These are phyloP conservation scores for Chitala chitala DNA, from an alignment of 2,113 vertebrate genomes.

Conservation along the genomic window DNA sequence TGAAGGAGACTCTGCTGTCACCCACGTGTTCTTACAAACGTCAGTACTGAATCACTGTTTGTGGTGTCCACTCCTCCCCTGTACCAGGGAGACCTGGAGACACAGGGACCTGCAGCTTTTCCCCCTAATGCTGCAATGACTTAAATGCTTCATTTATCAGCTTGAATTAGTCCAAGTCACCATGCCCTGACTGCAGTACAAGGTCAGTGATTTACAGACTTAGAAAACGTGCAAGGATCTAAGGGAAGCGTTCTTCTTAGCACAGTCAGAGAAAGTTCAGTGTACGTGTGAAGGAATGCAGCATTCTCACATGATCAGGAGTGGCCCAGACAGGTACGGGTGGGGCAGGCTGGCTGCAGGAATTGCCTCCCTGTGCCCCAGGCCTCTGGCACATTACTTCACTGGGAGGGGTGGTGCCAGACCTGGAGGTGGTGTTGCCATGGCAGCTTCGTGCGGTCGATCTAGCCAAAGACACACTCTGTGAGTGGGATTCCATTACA, in stretches of 20 bases:
- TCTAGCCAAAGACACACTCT: too few species aligned
- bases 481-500: neutral
- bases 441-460: neutral
- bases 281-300: neutral
- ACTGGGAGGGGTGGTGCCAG: constrained; percentile 3
- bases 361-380: neutral
- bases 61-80: neutral
- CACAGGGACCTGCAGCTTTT: neutral
- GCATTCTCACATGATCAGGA: neutral
- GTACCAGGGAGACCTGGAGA: too few species aligned
- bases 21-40: neutral
- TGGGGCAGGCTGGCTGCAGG: neutral
- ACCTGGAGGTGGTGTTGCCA: neutral
- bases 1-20: too few species aligned
- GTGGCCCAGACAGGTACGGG: neutral
- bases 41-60: constrained; percentile 4
- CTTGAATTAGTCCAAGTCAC: constrained; percentile 27
- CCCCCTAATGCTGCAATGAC: constrained; percentile 13
- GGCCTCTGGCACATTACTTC: neutral
- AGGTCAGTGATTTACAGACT: constrained; percentile 1
- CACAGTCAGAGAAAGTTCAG: neutral
- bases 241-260: neutral
- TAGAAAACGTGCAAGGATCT: neutral
- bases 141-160: constrained; percentile 32
- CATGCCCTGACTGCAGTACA: neutral